Conservation (phyloP, 2,113 vertebrate species). For the Orientallactaga bullata region DNA sequence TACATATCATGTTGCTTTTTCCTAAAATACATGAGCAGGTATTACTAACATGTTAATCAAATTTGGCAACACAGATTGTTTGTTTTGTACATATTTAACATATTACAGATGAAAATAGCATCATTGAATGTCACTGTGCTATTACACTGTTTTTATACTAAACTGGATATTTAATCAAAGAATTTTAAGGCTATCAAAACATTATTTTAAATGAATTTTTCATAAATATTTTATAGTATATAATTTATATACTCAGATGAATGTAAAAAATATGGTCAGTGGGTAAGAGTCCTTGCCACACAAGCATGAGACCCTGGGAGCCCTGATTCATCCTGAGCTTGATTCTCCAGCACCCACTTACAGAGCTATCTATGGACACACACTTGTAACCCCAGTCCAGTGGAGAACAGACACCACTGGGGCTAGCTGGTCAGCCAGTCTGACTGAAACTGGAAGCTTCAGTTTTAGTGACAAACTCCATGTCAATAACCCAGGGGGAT, state of each 20-base stretch:
- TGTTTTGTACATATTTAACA: background rate
- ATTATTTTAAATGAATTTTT: background rate
- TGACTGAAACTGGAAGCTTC: too few species aligned
- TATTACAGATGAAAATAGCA: conserved; percentile 17
- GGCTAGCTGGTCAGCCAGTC: too few species aligned
- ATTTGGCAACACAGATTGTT: background rate
- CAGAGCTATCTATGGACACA: too few species aligned
- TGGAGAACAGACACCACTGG: too few species aligned
- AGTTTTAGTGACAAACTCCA: too few species aligned
- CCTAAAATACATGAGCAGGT: background rate
- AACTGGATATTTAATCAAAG: background rate
- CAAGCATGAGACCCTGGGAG: too few species aligned
- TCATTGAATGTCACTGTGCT: background rate
- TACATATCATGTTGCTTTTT: background rate
- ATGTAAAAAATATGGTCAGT: too few species aligned
- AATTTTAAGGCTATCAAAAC: background rate
- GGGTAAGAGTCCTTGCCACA: too few species aligned
- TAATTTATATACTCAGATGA: background rate
- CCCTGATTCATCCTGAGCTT: too few species aligned
- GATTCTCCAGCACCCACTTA: too few species aligned
- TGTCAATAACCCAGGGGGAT: too few species aligned
- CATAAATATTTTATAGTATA: background rate
- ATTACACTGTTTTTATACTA: background rate
- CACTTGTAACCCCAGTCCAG: too few species aligned
- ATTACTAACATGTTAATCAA: background rate